These are phyloP conservation scores for Netelia inedita DNA, from an alignment of 2,888 invertebrate species.

Conservation along the genomic window DNA sequence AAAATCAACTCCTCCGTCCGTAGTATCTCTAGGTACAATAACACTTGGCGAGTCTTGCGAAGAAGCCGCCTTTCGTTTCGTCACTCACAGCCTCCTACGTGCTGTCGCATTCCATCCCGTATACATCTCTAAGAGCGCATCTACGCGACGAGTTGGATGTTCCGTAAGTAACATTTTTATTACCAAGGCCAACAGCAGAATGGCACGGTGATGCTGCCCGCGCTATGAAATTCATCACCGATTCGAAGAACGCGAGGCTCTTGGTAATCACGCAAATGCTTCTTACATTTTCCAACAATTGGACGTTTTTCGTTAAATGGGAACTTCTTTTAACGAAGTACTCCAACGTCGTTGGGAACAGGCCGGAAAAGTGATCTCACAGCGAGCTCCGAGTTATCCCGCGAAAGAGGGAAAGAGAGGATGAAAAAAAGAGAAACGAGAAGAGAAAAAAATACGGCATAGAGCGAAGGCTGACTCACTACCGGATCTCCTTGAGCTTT, in stretches of 20 bases:
- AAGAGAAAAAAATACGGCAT: constrained; percentile 78
- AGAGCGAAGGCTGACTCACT: constrained; percentile 79
- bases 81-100: constrained; percentile 49
- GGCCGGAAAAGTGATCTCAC: constrained; percentile 60
- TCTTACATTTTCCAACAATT: neutral
- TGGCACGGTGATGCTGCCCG: neutral
- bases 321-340: neutral
- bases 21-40: constrained; percentile 54
- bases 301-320: neutral
- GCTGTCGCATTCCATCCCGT: constrained; percentile 54
- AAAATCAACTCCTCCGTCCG: neutral
- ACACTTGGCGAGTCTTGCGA: constrained; percentile 51
- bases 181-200: neutral
- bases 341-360: constrained; percentile 9
- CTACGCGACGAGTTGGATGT: constrained; percentile 41
- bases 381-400: constrained; percentile 33
- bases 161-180: neutral
- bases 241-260: neutral
- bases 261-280: too few relatives aligned
- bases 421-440: constrained; percentile 42
- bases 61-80: constrained; percentile 54
- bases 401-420: constrained; percentile 1
- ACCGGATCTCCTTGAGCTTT: constrained; percentile 82
- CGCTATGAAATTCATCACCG: neutral
- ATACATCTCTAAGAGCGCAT: constrained; percentile 59